A percentile compares a stretch with the other conserved stretches of the same genome.
Evolutionary conservation across 1,140 invertebrate genomes (phyloP).

Genomic region (Lordiphosa collinella): DNA sequence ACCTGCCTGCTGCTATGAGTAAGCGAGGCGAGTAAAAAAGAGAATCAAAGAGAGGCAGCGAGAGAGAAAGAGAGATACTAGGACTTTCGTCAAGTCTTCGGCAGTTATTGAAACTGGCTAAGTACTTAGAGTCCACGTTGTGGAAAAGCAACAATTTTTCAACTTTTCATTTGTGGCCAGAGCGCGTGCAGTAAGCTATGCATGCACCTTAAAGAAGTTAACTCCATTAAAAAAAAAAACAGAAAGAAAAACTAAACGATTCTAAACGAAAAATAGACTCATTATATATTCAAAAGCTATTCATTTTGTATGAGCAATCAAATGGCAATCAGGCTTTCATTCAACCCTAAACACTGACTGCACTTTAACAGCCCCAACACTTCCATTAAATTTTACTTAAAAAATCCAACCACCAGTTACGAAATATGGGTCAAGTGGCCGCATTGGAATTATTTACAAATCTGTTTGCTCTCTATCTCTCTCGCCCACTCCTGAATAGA

Average conservation of each 20-base stretch:
- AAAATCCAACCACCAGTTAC: background rate
- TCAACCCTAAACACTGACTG: too few species aligned
- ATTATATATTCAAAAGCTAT: constrained; percentile 1
- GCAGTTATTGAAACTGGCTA: constrained; percentile 13
- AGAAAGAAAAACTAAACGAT: constrained; percentile 1
- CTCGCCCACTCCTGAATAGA: background rate
- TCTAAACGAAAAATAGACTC: background rate
- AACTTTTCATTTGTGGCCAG: background rate
- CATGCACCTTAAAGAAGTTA: background rate
- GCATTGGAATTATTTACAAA: constrained; percentile 31
- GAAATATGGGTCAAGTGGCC: constrained; percentile 64
- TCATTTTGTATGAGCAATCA: too few species aligned
- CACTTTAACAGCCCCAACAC: too few species aligned
- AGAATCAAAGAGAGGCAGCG: background rate
- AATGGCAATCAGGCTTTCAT: too few species aligned
- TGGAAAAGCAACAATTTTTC: constrained; percentile 68
- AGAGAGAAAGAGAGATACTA: constrained; percentile 8
- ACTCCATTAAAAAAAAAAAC: too few species aligned
- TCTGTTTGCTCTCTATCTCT: constrained; percentile 25
- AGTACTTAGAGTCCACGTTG: constrained; percentile 1
- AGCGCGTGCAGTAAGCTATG: background rate
- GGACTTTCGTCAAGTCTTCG: constrained; percentile 4
- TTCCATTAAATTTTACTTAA: background rate
- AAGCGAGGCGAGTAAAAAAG: too few species aligned
- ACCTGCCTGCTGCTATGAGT: constrained; percentile 7